These are phyloP conservation scores for Drosophila gaucha DNA, from an alignment of 2,888 invertebrate genomes.

Conservation along the genomic window DNA sequence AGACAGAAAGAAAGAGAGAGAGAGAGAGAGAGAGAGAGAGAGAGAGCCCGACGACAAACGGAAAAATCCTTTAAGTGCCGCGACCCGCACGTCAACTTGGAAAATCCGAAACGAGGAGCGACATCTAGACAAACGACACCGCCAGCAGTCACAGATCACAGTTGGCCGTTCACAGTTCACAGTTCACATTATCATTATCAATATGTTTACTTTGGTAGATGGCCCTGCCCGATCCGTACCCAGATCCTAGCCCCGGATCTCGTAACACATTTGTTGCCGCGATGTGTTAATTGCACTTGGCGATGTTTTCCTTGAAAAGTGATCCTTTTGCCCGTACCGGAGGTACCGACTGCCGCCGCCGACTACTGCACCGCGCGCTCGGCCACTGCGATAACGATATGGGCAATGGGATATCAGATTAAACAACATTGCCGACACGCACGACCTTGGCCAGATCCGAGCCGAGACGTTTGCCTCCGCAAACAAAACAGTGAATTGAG, in stretches of 20 bases:
- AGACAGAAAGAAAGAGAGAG: not conserved
- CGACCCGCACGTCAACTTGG: constrained; percentile 55
- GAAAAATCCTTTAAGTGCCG: constrained; percentile 63
- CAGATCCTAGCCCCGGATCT: constrained; percentile 9
- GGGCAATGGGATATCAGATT: constrained; percentile 58
- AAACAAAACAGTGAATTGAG: constrained; percentile 24
- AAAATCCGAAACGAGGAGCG: constrained; percentile 36
- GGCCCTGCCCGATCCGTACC: not conserved
- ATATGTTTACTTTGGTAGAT: constrained; percentile 60
- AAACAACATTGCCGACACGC: constrained; percentile 69
- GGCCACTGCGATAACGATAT: constrained; percentile 56
- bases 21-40: not conserved
- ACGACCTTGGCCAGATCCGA: constrained; percentile 38
- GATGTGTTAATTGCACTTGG: constrained; percentile 79
- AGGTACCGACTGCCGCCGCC: not conserved
- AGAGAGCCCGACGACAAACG: not conserved
- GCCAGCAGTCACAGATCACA: constrained; percentile 43
- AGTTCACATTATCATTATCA: constrained; percentile 73
- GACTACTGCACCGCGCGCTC: constrained; percentile 48
- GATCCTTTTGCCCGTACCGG: constrained; percentile 64
- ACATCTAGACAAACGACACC: constrained; percentile 56
- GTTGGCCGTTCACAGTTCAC: constrained; percentile 21
- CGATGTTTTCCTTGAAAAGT: constrained; percentile 78
- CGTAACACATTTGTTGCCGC: constrained; percentile 49
- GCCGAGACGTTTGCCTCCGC: constrained; percentile 14